phyloP scores from a whole-genome alignment of 2,113 vertebrate genomes.

The Todiramphus saurophagus region DNA sequence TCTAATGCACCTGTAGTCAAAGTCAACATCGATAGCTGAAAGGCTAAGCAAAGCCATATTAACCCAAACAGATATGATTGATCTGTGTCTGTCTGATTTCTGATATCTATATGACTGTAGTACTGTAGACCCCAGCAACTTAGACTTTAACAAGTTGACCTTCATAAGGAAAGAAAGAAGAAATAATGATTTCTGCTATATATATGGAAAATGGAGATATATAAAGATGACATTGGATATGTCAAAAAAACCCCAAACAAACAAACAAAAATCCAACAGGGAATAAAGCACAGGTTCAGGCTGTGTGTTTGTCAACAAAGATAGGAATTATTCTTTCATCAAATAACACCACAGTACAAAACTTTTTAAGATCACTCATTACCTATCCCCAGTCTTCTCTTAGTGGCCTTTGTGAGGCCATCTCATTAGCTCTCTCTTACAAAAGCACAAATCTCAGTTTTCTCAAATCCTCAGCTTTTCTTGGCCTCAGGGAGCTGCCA shows the following conservation, averaged over 20 bases:
- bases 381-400: neutral
- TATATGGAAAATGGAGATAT: neutral
- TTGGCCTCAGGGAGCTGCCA: neutral
- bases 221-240: neutral
- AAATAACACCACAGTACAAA: neutral
- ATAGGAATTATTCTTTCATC: neutral
- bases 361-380: neutral
- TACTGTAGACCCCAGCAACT: neutral
- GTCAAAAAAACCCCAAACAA: neutral
- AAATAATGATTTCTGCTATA: neutral
- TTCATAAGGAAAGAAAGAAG: neutral
- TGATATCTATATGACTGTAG: neutral
- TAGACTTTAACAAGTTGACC: neutral
- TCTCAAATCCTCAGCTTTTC: neutral
- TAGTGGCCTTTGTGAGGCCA: neutral
- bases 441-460: neutral
- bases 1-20: neutral
- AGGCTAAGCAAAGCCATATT: neutral
- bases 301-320: neutral
- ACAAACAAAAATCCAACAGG: neutral
- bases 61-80: neutral
- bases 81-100: neutral
- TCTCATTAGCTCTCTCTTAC: neutral
- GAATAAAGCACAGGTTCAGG: neutral
- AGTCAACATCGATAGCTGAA: neutral